phyloP scores from a whole-genome alignment of 2,113 vertebrate species.

The Saguinus midas region DNA sequence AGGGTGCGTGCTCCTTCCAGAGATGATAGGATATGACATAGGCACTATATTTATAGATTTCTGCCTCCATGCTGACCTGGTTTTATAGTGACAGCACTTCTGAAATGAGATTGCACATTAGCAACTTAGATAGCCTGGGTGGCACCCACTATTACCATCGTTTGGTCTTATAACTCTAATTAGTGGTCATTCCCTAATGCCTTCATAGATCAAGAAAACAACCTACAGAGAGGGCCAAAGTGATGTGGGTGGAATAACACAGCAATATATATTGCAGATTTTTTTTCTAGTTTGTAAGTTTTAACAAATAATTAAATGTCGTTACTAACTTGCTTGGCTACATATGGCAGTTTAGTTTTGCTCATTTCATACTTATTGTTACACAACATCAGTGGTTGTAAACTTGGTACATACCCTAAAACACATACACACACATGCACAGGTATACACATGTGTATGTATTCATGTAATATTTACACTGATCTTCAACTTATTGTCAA shows the following conservation, averaged over 20 bases:
- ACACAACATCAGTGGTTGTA: conserved; percentile 59
- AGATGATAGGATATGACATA: conserved; percentile 89
- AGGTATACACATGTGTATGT: background rate
- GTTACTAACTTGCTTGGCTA: background rate
- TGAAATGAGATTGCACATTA: conserved; percentile 81
- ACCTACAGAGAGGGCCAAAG: conserved; percentile 40
- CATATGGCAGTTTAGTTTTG: conserved; percentile 53
- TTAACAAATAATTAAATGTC: conserved; percentile 67
- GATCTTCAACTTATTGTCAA: conserved; percentile 77
- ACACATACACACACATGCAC: background rate
- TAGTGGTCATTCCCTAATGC: conserved; percentile 71
- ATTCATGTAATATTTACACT: conserved; percentile 64
- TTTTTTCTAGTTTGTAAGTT: conserved; percentile 44
- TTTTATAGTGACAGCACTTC: conserved; percentile 82
- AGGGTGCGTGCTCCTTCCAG: conserved; percentile 89
- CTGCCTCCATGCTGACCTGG: conserved; percentile 84
- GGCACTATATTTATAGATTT: conserved; percentile 86
- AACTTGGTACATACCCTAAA: conserved; percentile 72
- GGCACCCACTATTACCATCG: conserved; percentile 69
- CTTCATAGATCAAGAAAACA: conserved; percentile 75
- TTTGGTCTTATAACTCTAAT: conserved; percentile 77
- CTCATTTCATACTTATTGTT: conserved; percentile 63
- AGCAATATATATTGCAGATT: background rate
- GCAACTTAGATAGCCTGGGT: conserved; percentile 73
- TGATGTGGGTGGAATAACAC: background rate